Evolutionary conservation across 2,797 vertebrate species (phyloP), one percentile per base, ranked within the genome.

Genomic region (Arctocebus calabarensis): DNA sequence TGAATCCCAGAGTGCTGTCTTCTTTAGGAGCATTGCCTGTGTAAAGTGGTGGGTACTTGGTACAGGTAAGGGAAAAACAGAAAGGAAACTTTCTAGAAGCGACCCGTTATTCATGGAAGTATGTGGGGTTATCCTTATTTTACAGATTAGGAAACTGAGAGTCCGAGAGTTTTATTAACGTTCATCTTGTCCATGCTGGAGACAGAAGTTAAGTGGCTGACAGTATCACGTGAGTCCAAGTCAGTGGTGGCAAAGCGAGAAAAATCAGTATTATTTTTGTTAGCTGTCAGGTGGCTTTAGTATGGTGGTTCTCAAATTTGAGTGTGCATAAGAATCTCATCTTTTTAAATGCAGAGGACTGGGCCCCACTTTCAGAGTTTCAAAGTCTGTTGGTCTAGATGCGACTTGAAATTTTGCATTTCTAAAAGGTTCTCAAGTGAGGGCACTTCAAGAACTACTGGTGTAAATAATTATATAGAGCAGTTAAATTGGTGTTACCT

Each of bases 401-500:
- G 48, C 19, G 40, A 68, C 27, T 68, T 71, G 68, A 92, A 90
- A 71, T 70, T 90, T 59, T 84, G 5, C n/a, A n/a, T 93, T 85
- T 96, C 79, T 92, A 23, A 73, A 77, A 94, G 64, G 55, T 71
- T 61, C 17, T 22, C 52, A 70, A 74, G 19, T 64, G 77, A 59
- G 34, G 45, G 78, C 32, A 62, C 20, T 74, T 62, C 82, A 82
- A 85, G 52, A 78, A 22, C 62, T 43, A 81, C 40, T 70, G 32
- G 25, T 75, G 11, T 94, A 84, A 23, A 87, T 81, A 70, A 25
- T 84, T 93, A 62, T 4, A 43, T 61, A 74, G 55, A 57, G 59
- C 34, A 71, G 73, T 88, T 85, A 93, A 73, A 43, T 91, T 82
- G 78, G 14, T 77, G 25, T 81, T 59, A 90, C 16, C 55, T 88